Evolutionary conservation across 2,888 invertebrate species (phyloP), one percentile per base, ranked within the genome.

Genomic region (Malacosoma neustria): DNA sequence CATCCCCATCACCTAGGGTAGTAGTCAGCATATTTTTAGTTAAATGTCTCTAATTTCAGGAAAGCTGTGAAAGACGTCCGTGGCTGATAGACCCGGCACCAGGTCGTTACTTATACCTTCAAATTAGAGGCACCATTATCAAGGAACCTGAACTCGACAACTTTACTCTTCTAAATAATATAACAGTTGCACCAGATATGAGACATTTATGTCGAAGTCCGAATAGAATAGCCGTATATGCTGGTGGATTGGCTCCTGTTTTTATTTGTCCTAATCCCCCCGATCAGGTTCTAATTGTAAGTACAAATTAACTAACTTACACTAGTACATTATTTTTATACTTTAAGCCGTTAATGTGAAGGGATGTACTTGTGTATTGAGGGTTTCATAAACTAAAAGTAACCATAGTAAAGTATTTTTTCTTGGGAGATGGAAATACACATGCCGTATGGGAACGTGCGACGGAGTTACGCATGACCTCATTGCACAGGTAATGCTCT

Each of bases 81-180:
- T 92, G 94, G 90, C 85, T 94, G 31, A 92, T 95, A 45, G 92
- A 93, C 55, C 94, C 92, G 1, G 90, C 90, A 0, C 89, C 90
- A 6, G 91, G 90, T 33, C 91, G 92, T 46, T 95, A 91, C 60
- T 85, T 95, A 3, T 95, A 94, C 75, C 90, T 94, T 13, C 93
- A 93, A 64, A 87, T 93, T 42, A 89, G 89, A 44, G 95, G 94
- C 1, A 88, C 87, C 48, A 82, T 88, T 36, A 80, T 87, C 48
- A 74, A 72, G 13, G 87, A 87, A 42, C 86, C 86, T 0, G 73
- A 75, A 13, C 48, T 87, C 15, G 86, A 87, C 41, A 86, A 86
- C 55, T 82, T 84, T 40, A 84, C 84, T 1, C 80, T 88, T 33
- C 66, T 87, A 15, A 87, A 87, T 61, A 90, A 88, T 62, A 87